phyloP scores from a whole-genome alignment of 2,113 vertebrate species.

The Heptranchias perlo region DNA sequence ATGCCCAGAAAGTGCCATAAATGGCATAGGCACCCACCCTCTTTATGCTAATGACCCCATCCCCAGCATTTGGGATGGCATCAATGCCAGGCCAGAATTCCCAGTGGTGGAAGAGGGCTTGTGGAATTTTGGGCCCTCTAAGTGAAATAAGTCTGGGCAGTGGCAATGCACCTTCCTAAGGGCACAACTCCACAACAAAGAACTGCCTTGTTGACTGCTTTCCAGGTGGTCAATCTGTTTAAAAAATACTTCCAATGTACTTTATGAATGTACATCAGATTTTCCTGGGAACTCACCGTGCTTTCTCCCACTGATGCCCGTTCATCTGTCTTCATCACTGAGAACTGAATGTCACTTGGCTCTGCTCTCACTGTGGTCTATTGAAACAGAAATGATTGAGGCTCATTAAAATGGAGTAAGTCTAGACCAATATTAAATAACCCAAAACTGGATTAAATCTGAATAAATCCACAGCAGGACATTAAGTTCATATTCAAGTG shows the following conservation, averaged over 20 bases:
- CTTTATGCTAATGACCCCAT: background rate
- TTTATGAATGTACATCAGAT: background rate
- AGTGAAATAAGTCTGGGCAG: background rate
- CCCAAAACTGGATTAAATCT: background rate
- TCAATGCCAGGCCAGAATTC: background rate
- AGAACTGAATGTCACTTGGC: slow-evolving; percentile 81
- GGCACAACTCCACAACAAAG: background rate
- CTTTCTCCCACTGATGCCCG: slow-evolving; percentile 67
- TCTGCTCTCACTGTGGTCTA: slow-evolving; percentile 74
- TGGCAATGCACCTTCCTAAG: background rate
- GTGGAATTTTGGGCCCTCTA: background rate
- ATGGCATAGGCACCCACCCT: background rate
- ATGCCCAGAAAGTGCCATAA: background rate
- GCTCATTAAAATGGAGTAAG: background rate
- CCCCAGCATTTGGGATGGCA: background rate
- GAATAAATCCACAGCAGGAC: background rate
- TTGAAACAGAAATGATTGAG: slow-evolving; percentile 10
- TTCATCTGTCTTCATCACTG: slow-evolving; percentile 84
- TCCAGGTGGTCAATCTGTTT: background rate
- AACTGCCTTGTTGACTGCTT: background rate
- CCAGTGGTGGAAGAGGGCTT: background rate
- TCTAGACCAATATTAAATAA: background rate
- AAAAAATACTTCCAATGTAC: background rate
- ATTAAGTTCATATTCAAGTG: background rate
- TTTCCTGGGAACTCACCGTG: slow-evolving; percentile 63